Percentiles rank a stretch among this genome's conserved stretches.
These are phyloP conservation scores for Apogon hyalosoma DNA, from an alignment of 2,797 vertebrate genomes.

Conservation along the genomic window DNA sequence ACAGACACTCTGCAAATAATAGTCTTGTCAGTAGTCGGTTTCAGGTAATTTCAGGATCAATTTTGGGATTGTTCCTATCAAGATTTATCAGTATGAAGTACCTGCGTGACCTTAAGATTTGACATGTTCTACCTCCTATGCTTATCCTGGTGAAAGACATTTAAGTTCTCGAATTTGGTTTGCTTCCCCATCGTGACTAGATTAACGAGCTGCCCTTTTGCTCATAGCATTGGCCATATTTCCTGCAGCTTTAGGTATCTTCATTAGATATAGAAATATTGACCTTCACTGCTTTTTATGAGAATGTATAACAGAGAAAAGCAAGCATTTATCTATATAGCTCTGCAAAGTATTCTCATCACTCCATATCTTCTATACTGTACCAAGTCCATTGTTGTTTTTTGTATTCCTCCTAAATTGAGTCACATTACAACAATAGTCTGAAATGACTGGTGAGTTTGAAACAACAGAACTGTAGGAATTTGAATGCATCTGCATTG, in stretches of 20 bases:
- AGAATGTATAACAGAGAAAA: constrained; percentile 85
- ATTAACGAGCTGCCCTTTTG: constrained; percentile 90
- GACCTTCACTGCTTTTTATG: constrained; percentile 87
- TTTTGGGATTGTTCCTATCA: constrained; percentile 64
- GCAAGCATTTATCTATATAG: constrained; percentile 86
- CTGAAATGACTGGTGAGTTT: background rate
- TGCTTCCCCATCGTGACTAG: constrained; percentile 80
- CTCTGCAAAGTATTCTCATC: constrained; percentile 78
- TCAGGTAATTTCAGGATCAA: constrained; percentile 61
- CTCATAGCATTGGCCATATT: constrained; percentile 83
- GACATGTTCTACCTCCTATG: constrained; percentile 75
- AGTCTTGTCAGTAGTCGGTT: constrained; percentile 52
- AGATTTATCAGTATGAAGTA: constrained; percentile 69
- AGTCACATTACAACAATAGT: background rate
- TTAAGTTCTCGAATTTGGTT: constrained; percentile 75
- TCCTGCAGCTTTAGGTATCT: constrained; percentile 83
- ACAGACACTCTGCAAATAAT: constrained; percentile 50
- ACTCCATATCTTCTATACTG: constrained; percentile 57
- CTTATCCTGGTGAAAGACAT: constrained; percentile 77
- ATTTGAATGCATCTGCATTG: too few relatives aligned
- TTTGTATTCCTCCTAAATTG: constrained; percentile 9
- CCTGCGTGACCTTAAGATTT: constrained; percentile 74
- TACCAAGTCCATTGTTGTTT: constrained; percentile 23
- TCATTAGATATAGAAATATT: constrained; percentile 88
- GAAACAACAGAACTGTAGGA: background rate